phyloP scores from a whole-genome alignment of 2,888 invertebrate species.

The Malacosoma neustria region DNA sequence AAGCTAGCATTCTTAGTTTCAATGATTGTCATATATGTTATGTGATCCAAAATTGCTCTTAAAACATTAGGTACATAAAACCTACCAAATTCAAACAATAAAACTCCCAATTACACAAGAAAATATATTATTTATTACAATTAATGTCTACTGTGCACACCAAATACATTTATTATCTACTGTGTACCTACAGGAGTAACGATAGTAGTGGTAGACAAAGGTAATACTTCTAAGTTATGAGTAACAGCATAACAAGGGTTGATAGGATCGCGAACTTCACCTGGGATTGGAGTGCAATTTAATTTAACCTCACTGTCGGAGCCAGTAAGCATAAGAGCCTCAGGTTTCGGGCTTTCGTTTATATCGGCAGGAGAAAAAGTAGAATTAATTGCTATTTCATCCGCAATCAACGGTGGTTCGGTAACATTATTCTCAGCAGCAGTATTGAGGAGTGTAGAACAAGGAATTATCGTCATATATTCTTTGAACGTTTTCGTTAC shows the following conservation, averaged over 20 bases:
- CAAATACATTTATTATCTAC: no score
- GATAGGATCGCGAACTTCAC: slow-evolving; percentile 49
- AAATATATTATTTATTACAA: no score
- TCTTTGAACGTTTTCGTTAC: slow-evolving; percentile 53
- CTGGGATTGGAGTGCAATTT: slow-evolving; percentile 40
- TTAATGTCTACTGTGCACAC: no score
- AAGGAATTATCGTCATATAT: slow-evolving; percentile 64
- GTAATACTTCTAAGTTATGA: slow-evolving; percentile 55
- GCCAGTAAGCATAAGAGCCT: slow-evolving; percentile 27
- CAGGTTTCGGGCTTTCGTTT: slow-evolving; percentile 24
- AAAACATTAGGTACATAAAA: no score
- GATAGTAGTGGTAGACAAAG: slow-evolving; percentile 26
- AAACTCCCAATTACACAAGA: no score
- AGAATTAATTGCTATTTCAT: slow-evolving; percentile 21
- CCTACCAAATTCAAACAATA: no score
- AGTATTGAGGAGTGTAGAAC: slow-evolving; percentile 54
- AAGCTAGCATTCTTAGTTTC: no score
- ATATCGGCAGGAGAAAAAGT: slow-evolving; percentile 14
- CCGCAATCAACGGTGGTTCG: slow-evolving; percentile 37
- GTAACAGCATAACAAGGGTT: slow-evolving; percentile 54
- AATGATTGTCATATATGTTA: no score
- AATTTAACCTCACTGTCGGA: slow-evolving; percentile 18
- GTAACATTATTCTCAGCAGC: slow-evolving; percentile 68
- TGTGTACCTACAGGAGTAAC: slow-evolving; percentile 3
- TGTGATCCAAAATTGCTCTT: no score